Evolutionary conservation across 2,797 vertebrate species (phyloP).

Genomic region (Botia almorhae): DNA sequence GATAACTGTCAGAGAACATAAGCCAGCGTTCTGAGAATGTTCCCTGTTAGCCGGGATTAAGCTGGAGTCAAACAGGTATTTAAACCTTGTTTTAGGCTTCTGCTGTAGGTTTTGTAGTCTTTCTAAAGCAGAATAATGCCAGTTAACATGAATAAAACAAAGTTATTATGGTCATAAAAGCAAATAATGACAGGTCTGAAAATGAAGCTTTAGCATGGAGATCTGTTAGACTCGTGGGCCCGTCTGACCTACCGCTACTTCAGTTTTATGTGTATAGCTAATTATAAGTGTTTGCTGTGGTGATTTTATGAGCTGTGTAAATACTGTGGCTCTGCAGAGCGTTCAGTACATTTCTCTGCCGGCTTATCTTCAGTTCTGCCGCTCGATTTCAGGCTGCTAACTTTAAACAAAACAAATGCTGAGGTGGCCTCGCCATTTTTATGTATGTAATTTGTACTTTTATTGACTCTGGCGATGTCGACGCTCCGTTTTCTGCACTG

Average conservation of each 20-base stretch:
- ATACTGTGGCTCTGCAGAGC: background rate
- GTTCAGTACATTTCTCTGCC: background rate
- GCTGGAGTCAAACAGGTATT: too few species aligned
- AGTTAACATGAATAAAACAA: too few species aligned
- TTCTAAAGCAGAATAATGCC: too few species aligned
- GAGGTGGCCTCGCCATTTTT: background rate
- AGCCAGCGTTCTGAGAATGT: too few species aligned
- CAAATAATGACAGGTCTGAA: too few species aligned
- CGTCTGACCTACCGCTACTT: background rate
- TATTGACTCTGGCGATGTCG: background rate
- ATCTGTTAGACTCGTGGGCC: too few species aligned
- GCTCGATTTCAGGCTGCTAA: background rate
- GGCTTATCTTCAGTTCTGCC: background rate
- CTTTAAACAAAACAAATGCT: slow-evolving; percentile 1
- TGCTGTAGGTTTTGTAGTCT: too few species aligned
- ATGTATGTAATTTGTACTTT: background rate
- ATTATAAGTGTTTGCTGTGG: background rate
- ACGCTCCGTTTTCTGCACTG: background rate
- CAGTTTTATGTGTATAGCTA: background rate
- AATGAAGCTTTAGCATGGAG: too few species aligned
- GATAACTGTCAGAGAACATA: too few species aligned
- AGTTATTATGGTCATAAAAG: too few species aligned
- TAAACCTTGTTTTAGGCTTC: too few species aligned
- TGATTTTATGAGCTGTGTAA: background rate
- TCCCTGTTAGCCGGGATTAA: too few species aligned